These are phyloP conservation scores for Leptodactylus fallax DNA, from an alignment of 2,797 vertebrate genomes.

Conservation along the genomic window DNA sequence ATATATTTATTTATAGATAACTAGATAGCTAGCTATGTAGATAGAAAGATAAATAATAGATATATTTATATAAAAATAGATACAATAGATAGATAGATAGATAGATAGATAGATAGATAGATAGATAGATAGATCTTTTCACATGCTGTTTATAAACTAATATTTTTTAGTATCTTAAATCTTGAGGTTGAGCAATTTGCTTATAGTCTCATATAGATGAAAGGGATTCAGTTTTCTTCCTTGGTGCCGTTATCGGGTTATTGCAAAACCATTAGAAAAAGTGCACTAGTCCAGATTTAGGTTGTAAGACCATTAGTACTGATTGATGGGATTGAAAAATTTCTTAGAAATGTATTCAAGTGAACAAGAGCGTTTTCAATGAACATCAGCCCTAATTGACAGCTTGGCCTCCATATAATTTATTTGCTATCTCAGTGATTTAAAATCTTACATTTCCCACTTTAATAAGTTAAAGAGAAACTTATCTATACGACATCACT, in stretches of 20 bases:
- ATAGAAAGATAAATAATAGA: too few relatives aligned
- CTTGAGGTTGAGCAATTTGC: background rate
- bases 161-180: background rate
- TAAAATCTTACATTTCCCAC: conserved; percentile 47
- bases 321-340: conserved; percentile 49
- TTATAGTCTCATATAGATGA: background rate
- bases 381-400: conserved; percentile 52
- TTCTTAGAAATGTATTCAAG: conserved; percentile 51
- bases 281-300: conserved; percentile 39
- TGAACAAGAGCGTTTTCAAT: conserved; percentile 44
- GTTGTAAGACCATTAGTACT: conserved; percentile 42
- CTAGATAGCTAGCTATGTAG: too few relatives aligned
- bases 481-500: conserved; percentile 42
- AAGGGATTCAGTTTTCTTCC: background rate
- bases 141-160: background rate
- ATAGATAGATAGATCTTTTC: background rate
- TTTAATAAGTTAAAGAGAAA: conserved; percentile 50
- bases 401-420: conserved; percentile 53
- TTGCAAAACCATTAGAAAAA: conserved; percentile 41
- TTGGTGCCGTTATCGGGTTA: conserved; percentile 5
- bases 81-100: background rate
- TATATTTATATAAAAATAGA: too few relatives aligned
- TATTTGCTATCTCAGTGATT: conserved; percentile 49
- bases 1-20: too few relatives aligned
- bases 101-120: background rate